Percentiles rank a stretch among this genome's conserved stretches.
phyloP scores from a whole-genome alignment of 2,888 invertebrate genomes.

The Slavum lentiscoides region DNA sequence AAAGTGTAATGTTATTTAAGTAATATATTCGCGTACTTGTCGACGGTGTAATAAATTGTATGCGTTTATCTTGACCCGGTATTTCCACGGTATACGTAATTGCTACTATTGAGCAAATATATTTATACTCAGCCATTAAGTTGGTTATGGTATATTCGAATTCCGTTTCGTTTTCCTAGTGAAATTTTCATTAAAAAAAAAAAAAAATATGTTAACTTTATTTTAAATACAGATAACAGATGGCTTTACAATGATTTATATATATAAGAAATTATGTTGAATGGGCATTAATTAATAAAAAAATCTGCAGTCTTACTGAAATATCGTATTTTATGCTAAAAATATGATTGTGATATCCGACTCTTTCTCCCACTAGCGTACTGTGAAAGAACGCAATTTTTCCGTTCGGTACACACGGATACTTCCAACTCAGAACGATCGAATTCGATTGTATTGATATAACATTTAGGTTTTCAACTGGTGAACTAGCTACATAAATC shows the following conservation, averaged over 20 bases:
- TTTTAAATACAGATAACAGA: too few relatives aligned
- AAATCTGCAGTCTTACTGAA: neutral
- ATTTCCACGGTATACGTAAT: slow-evolving; percentile 16
- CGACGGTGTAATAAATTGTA: slow-evolving; percentile 23
- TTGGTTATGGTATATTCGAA: slow-evolving; percentile 1
- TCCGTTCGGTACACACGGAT: slow-evolving; percentile 24
- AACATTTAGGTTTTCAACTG: slow-evolving; percentile 7
- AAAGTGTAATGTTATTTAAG: too few relatives aligned
- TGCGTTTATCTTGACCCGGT: slow-evolving; percentile 14
- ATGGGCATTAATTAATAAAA: neutral
- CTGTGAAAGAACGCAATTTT: slow-evolving; percentile 18
- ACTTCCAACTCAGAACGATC: slow-evolving; percentile 19
- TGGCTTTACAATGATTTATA: too few relatives aligned
- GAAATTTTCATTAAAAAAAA: neutral
- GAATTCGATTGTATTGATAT: slow-evolving; percentile 14
- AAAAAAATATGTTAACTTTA: neutral
- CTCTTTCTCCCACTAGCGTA: slow-evolving; percentile 10
- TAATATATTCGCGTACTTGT: neutral
- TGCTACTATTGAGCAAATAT: slow-evolving; percentile 8
- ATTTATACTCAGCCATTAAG: slow-evolving; percentile 19
- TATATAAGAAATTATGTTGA: neutral
- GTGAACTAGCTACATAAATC: slow-evolving; percentile 12
- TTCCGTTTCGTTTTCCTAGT: slow-evolving; percentile 30
- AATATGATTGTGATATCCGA: slow-evolving; percentile 22
- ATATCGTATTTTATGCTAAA: slow-evolving; percentile 13